Base-by-base conservation (phyloP, 2,113 vertebrate species). In the Chionomys nivalis region DNA sequence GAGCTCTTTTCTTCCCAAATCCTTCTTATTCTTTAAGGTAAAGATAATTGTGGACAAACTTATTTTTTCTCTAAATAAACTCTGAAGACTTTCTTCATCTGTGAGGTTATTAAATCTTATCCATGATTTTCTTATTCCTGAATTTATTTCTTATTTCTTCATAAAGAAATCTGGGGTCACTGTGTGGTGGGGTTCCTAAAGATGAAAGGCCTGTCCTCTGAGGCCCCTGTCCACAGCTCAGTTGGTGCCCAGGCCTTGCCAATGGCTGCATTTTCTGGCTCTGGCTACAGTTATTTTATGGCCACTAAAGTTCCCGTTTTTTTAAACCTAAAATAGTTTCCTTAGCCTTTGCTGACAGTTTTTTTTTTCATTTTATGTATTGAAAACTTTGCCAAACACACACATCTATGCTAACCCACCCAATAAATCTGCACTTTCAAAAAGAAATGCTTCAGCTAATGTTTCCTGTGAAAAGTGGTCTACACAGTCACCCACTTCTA, bases 381-480 rank as follows among this genome's bases (percentile, higher is more conserved):
- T 4, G 23, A 94, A 87, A 96, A 87, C 28, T 66, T 70, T 63
- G 77, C 90, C 92, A 89, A 94, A 94, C 78, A 55, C 76, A 87
- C 72, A 89, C 66, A 94, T 92, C 96, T 79, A 91, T 26, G 81
- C 87, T 90, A 92, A 92, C 44, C 42, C 61, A 91, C n/a, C 79
- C 78, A 77, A 89, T 83, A 94, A 96, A 94, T 95, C 93, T 91
- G 42, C 17, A 61, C 85, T 96, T 82, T 68, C 76, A 87, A 93
- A 70, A 85, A 52, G 23, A 44, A 85, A 82, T 39, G 3, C 63
- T 70, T 93, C 81, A 47, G 72, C 63, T 90, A 83, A 68, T 33
- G n/a, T 90, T 94, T 92, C 76, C 55, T 79, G 76, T 93, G 94
- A 93, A 87, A 73, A 93, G 58, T 23, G 79, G 72, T 89, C 78